Evolutionary conservation across 2,888 invertebrate genomes (phyloP).

Genomic region (Anodontia alba): DNA sequence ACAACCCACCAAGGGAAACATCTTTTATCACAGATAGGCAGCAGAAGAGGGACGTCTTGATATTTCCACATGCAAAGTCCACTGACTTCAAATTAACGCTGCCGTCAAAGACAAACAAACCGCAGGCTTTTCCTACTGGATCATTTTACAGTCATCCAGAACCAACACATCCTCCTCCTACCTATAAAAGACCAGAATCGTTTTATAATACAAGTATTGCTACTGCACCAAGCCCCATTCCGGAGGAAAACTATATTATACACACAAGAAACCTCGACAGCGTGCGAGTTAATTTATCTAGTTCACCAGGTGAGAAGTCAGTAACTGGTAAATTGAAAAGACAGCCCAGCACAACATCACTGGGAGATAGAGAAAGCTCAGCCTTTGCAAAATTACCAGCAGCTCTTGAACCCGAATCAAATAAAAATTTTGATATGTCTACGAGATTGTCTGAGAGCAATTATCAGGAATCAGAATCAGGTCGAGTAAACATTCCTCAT

Average conservation of each 20-base stretch:
- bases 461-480: not conserved
- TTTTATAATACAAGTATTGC: not conserved
- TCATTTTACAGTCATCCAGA: not conserved
- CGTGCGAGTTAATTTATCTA: not conserved
- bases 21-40: conserved; percentile 30
- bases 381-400: conserved; percentile 1
- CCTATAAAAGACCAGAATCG: not conserved
- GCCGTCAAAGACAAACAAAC: not conserved
- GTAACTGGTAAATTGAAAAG: not conserved
- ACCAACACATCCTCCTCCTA: not conserved
- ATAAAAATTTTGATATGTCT: not conserved
- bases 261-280: not conserved
- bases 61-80: conserved; percentile 44
- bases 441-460: not conserved
- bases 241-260: not conserved
- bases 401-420: not conserved
- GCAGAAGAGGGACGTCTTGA: conserved; percentile 28
- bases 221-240: not conserved
- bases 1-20: conserved; percentile 42
- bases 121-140: not conserved
- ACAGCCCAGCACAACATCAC: not conserved
- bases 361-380: not conserved
- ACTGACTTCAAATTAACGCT: conserved; percentile 44
- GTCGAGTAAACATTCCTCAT: conserved; percentile 14
- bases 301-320: not conserved